Conservation (phyloP, 2,888 invertebrate genomes). For the Diadegma fenestrale region DNA sequence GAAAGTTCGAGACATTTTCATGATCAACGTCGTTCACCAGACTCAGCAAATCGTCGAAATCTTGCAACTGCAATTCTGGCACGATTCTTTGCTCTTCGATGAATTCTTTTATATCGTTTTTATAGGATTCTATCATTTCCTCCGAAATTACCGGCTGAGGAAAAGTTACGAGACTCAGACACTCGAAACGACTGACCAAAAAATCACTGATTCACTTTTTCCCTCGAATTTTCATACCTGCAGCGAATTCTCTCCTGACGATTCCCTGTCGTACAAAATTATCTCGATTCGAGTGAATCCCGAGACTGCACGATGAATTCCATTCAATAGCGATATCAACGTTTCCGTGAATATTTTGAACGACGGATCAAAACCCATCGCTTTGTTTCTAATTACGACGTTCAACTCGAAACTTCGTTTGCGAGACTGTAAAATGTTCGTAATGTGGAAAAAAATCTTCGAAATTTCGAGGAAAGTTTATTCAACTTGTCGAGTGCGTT, state of each 20-base stretch:
- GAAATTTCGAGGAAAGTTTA: no score
- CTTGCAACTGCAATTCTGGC: conserved; percentile 90
- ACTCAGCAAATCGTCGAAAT: conserved; percentile 92
- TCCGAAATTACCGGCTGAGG: conserved; percentile 91
- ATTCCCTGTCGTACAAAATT: conserved; percentile 89
- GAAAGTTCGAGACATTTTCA: conserved; percentile 87
- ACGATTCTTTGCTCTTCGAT: conserved; percentile 91
- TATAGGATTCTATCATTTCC: conserved; percentile 89
- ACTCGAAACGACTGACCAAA: not conserved
- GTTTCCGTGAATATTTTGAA: conserved; percentile 91
- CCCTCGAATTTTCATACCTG: conserved; percentile 68
- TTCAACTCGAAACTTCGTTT: conserved; percentile 90
- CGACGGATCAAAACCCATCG: conserved; percentile 90
- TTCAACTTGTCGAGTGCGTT: no score
- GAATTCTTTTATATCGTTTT: conserved; percentile 87
- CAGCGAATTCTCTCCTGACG: conserved; percentile 74
- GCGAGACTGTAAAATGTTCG: conserved; percentile 85
- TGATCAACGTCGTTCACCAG: conserved; percentile 89
- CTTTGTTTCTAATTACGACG: conserved; percentile 87
- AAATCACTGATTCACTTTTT: not conserved
- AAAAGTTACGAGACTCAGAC: no score
- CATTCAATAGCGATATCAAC: conserved; percentile 90
- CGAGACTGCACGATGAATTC: conserved; percentile 90
- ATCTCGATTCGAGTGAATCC: conserved; percentile 92
- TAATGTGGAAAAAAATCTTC: not conserved